Base-by-base conservation (phyloP, 2,888 invertebrate genomes). In the Stenchaetothrips biformis region DNA sequence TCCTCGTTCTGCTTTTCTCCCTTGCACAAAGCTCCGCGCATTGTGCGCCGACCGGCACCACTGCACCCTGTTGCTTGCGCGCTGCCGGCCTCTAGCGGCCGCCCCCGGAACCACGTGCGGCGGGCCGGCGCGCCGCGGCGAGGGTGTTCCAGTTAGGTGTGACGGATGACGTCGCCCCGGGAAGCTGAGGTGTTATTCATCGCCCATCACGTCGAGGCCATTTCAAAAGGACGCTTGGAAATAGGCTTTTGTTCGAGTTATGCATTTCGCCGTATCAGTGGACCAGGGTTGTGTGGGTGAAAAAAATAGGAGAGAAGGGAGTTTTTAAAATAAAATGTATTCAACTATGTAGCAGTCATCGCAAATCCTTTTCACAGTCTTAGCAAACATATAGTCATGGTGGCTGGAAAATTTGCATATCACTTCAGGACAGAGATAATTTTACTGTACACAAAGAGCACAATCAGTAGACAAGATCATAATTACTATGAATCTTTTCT, bases 291-390 rank as follows among this genome's bases (percentile, higher is more conserved):
- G 11, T 0, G 16, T 7, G 9, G 67, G n/a, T 1, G 7, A 25
- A 25, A 21, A 8, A 74, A 25, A 25, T 9, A 21, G n/a, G 4
- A 11, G 25, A 74, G 25, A 74, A n/a, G 3, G 18, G 21, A 25
- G 25, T 21, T 74, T 74, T 25, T 25, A 74, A 74, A 74, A 74
- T 25, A 25, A 21, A 9, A n/a, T 74, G 67, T 74, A 25, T 25
- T 74, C 67, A 74, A 11, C 25, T 74, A 37, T 74, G 67, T 74
- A 11, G 67, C 25, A 25, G 25, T 74, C 67, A 74, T 74, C 67
- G 67, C 67, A 74, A n/a, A 74, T 25, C 21, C 67, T 4, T n/a
- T 74, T 21, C n/a, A 25, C 67, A 74, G 67, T 74, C 67, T 74
- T 74, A 74, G 25, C 25, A 21, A 25, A 74, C 67, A 74, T 21